Percentiles rank a stretch among this genome's conserved stretches.
Conservation (phyloP, 53 echinoderm and acorn worm species). For the Echinarachnius parma region DNA sequence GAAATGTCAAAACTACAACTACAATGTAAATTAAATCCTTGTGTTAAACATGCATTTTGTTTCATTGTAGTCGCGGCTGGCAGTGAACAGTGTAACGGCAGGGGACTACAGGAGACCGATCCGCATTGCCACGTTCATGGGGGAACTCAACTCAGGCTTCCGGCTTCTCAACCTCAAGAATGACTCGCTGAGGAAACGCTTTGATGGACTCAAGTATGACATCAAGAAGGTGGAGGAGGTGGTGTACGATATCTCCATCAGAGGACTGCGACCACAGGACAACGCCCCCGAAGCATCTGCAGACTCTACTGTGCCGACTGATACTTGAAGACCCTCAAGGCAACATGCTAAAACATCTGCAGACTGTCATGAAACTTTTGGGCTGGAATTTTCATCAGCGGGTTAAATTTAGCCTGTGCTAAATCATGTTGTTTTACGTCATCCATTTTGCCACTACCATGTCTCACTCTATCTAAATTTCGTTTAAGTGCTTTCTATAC, state of each 20-base stretch:
- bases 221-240: conserved; percentile 99
- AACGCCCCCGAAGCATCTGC: neutral
- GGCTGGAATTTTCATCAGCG: too few relatives aligned
- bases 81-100: conserved; percentile 97
- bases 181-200: conserved; percentile 90
- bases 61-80: conserved; percentile 67
- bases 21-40: too few relatives aligned
- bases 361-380: too few relatives aligned
- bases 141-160: conserved; percentile 87
- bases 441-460: too few relatives aligned
- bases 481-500: too few relatives aligned
- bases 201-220: conserved; percentile 96
- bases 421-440: too few relatives aligned
- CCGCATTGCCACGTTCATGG: conserved; percentile 80
- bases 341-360: too few relatives aligned
- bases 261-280: conserved; percentile 64
- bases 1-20: too few relatives aligned
- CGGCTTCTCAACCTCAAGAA: conserved; percentile 97
- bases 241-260: conserved; percentile 94
- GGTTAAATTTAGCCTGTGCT: too few relatives aligned
- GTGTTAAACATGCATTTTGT: neutral
- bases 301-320: neutral
- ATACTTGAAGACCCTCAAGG: too few relatives aligned
- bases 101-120: conserved; percentile 85
- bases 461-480: too few relatives aligned